These are phyloP conservation scores for Phengaris alcon DNA, from an alignment of 2,888 invertebrate genomes.

Conservation along the genomic window DNA sequence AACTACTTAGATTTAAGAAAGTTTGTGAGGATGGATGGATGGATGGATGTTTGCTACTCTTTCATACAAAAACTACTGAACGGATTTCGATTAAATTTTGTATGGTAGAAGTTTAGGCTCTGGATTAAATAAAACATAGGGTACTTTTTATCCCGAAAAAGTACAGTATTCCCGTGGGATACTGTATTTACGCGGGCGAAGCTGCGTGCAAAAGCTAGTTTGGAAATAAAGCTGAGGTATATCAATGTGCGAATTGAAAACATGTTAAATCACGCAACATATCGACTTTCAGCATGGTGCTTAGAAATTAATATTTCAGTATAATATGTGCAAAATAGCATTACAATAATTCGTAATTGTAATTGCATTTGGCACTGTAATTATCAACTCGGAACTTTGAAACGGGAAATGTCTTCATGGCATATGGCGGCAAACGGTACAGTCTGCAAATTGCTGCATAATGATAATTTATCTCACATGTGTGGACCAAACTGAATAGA, in stretches of 20 bases:
- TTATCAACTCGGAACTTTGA: conserved; percentile 13
- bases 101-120: too few species aligned
- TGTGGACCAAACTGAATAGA: conserved; percentile 22
- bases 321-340: background rate
- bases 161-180: too few species aligned
- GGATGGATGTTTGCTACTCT: too few species aligned
- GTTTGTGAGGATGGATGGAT: too few species aligned
- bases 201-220: too few species aligned
- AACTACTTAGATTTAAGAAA: too few species aligned
- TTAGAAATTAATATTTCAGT: background rate
- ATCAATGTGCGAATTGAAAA: background rate
- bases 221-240: background rate
- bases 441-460: conserved; percentile 21
- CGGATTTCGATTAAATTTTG: too few species aligned
- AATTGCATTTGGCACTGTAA: conserved; percentile 14
- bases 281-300: background rate
- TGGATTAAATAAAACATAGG: too few species aligned
- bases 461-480: conserved; percentile 27
- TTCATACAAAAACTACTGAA: too few species aligned
- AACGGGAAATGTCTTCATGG: conserved; percentile 3
- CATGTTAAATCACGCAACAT: background rate
- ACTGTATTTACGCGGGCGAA: too few species aligned
- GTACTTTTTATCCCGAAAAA: too few species aligned
- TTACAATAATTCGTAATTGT: background rate
- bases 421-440: conserved; percentile 18